phyloP scores from a whole-genome alignment of 2,113 vertebrate genomes.

The Stigmatopora nigra region DNA sequence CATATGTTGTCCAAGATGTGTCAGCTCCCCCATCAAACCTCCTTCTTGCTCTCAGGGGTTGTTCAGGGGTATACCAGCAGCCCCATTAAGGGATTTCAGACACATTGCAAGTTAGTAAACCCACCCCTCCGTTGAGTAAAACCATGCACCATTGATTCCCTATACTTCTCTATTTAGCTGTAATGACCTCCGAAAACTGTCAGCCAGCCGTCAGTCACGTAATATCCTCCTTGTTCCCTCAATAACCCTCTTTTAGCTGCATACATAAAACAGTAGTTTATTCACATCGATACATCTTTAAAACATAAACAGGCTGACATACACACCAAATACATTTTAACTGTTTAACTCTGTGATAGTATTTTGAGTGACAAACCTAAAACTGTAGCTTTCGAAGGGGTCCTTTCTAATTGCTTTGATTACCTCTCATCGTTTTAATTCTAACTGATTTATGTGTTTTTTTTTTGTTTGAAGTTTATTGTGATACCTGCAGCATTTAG shows the following conservation, averaged over 20 bases:
- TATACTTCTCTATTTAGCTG: not conserved
- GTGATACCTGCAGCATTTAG: slow-evolving; percentile 49
- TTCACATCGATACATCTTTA: slow-evolving; percentile 21
- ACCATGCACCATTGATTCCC: not conserved
- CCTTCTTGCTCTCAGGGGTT: slow-evolving; percentile 30
- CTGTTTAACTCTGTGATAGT: slow-evolving; percentile 61
- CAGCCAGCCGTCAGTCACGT: not conserved
- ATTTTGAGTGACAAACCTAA: slow-evolving; percentile 64
- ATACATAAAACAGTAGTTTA: slow-evolving; percentile 15
- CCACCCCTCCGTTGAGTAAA: slow-evolving; percentile 5
- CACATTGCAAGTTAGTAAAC: slow-evolving; percentile 1
- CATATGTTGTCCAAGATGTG: slow-evolving; percentile 53
- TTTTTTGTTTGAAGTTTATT: slow-evolving; percentile 34
- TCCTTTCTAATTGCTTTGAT: slow-evolving; percentile 1
- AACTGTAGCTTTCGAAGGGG: slow-evolving; percentile 42
- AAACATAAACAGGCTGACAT: slow-evolving; percentile 31
- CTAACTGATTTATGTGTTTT: slow-evolving; percentile 41
- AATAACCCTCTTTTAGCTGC: not conserved
- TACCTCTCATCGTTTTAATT: slow-evolving; percentile 21
- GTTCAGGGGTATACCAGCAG: slow-evolving; percentile 27
- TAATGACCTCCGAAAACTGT: not conserved
- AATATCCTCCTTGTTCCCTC: slow-evolving; percentile 30
- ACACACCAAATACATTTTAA: slow-evolving; percentile 35
- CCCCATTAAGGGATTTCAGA: slow-evolving; percentile 26
- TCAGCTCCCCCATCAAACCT: slow-evolving; percentile 34